Percentiles rank a stretch among this genome's conserved stretches.
Conservation (phyloP, 2,888 invertebrate genomes). For the Torymus auratus region DNA sequence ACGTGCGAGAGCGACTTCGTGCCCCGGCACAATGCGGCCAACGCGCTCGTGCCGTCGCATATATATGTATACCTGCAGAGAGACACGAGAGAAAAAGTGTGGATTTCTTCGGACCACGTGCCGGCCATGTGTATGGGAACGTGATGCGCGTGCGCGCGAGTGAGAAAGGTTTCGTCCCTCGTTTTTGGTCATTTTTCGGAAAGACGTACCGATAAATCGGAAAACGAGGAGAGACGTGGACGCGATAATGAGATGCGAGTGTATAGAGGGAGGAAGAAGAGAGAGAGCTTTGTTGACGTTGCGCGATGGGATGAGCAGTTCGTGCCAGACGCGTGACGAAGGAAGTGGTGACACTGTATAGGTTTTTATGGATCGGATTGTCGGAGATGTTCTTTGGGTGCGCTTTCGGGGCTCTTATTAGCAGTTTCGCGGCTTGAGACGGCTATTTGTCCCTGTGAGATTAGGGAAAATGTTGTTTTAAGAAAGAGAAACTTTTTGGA, state of each 20-base stretch:
- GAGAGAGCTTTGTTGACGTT: background rate
- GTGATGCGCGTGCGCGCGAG: background rate
- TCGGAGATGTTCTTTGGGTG: no score
- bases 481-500: no score
- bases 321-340: no score
- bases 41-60: slow-evolving; percentile 15
- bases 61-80: slow-evolving; percentile 24
- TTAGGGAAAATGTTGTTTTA: no score
- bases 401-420: no score
- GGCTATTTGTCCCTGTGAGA: no score
- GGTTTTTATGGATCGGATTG: no score
- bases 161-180: background rate
- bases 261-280: background rate
- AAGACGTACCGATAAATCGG: background rate
- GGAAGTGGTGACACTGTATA: no score
- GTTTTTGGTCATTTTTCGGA: background rate
- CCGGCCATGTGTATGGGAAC: slow-evolving; percentile 30
- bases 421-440: no score
- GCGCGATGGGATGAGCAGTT: background rate
- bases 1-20: slow-evolving; percentile 39
- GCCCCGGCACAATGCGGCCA: slow-evolving; percentile 1
- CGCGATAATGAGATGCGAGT: slow-evolving; percentile 31
- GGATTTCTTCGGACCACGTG: slow-evolving; percentile 36
- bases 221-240: background rate
- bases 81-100: background rate